A percentile compares a stretch with the other conserved stretches of the same genome.
phyloP scores from a whole-genome alignment of 1,140 invertebrate genomes.

The Radopholus similis region DNA sequence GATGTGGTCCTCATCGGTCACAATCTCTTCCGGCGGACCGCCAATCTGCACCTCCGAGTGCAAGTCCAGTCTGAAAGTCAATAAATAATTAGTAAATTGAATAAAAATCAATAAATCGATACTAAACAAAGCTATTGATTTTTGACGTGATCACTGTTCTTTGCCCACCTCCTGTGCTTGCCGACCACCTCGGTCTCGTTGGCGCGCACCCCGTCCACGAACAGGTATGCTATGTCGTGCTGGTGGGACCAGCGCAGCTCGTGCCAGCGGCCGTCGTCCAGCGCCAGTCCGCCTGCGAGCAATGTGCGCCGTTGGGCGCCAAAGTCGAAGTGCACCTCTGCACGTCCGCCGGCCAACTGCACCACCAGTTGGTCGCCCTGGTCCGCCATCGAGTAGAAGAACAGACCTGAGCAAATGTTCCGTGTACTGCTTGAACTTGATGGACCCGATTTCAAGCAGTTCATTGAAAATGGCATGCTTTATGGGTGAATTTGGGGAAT shows the following conservation, averaged over 20 bases:
- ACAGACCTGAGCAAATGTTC: conserved; percentile 34
- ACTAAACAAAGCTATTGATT: too few species aligned
- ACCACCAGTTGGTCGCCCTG: conserved; percentile 57
- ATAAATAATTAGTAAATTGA: too few species aligned
- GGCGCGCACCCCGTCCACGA: conserved; percentile 49
- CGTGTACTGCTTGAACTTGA: too few species aligned
- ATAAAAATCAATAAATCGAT: too few species aligned
- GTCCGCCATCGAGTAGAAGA: conserved; percentile 58
- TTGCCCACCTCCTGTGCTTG: too few species aligned
- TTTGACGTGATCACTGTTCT: too few species aligned
- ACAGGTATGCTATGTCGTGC: conserved; percentile 57
- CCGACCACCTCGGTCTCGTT: conserved; percentile 52
- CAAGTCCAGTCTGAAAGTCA: conserved; percentile 54
- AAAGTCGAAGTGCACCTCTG: conserved; percentile 56
- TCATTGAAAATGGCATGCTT: too few species aligned
- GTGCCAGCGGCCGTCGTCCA: conserved; percentile 56
- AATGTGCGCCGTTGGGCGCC: conserved; percentile 34
- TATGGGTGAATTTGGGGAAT: conserved; percentile 1
- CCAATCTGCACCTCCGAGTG: conserved; percentile 57
- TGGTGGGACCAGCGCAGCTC: conserved; percentile 56
- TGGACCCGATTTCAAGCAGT: too few species aligned
- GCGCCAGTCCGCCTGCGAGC: conserved; percentile 46
- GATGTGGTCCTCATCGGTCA: conserved; percentile 7
- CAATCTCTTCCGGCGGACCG: conserved; percentile 48
- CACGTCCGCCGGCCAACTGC: conserved; percentile 38